Percentiles rank a stretch among this genome's conserved stretches.
phyloP scores from a whole-genome alignment of 64 coral and sea anemone genomes.

The Stichodactyla helianthus region DNA sequence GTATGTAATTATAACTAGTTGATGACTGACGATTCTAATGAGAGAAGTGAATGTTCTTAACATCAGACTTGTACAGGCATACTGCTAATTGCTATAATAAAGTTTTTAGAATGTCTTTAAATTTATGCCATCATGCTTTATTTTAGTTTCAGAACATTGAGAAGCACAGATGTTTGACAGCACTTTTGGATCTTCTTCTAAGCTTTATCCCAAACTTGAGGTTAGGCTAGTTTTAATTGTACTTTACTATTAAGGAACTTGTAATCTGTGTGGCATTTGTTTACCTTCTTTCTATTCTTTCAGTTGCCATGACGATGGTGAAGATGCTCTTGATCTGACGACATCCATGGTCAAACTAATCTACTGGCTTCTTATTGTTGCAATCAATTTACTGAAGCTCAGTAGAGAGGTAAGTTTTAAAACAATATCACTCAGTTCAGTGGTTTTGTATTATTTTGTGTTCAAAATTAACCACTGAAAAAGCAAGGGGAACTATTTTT shows the following conservation, averaged over 20 bases:
- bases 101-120: no score
- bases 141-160: slow-evolving; percentile 91
- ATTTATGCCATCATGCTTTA: background rate
- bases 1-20: slow-evolving; percentile 15
- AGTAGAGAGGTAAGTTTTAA: slow-evolving; percentile 63
- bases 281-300: background rate
- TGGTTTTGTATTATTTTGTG: no score
- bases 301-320: slow-evolving; percentile 75
- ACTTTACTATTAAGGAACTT: background rate
- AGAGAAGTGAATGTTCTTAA: no score
- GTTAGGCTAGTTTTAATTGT: slow-evolving; percentile 4
- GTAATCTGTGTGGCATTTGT: background rate
- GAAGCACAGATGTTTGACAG: slow-evolving; percentile 80
- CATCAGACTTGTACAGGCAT: no score
- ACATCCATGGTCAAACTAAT: slow-evolving; percentile 72
- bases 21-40: slow-evolving; percentile 7
- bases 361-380: slow-evolving; percentile 87
- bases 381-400: slow-evolving; percentile 77
- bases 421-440: no score
- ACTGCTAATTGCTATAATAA: no score
- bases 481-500: no score
- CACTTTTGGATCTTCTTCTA: slow-evolving; percentile 71
- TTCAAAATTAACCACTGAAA: no score
- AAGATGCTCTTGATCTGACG: slow-evolving; percentile 61
- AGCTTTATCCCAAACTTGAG: slow-evolving; percentile 88